Conservation (phyloP, 2,797 vertebrate genomes). For the Anisognathus igniventris region DNA sequence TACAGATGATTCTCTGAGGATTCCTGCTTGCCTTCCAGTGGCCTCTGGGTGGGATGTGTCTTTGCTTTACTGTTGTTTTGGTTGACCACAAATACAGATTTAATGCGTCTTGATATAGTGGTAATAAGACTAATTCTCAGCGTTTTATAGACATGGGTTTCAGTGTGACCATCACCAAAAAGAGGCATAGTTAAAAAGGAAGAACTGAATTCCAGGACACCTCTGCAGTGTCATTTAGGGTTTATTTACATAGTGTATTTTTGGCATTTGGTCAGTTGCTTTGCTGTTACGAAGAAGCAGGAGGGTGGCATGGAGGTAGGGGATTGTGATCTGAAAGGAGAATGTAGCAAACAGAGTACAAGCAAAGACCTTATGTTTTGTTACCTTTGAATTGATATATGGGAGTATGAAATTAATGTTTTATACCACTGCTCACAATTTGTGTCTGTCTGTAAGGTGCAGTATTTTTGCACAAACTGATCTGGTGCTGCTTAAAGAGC, state of each 20-base stretch:
- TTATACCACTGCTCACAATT: background rate
- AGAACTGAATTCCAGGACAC: background rate
- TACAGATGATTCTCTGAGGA: background rate
- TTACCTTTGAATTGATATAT: background rate
- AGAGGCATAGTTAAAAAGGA: background rate
- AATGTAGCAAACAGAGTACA: background rate
- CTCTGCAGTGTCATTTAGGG: background rate
- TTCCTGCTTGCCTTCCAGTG: background rate
- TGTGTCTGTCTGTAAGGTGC: background rate
- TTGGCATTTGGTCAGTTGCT: background rate
- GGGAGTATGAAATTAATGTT: background rate
- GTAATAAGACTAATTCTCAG: background rate
- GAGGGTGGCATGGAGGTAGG: background rate
- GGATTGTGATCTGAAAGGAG: background rate
- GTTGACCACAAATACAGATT: background rate
- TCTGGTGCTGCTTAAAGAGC: background rate
- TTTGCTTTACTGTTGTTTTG: background rate
- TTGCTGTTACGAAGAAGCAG: background rate
- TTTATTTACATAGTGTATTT: background rate
- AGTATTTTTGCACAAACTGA: background rate
- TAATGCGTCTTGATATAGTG: background rate
- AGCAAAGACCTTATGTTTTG: background rate
- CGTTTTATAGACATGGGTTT: background rate
- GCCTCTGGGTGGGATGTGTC: fast-evolving
- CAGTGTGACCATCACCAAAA: background rate